Base-by-base conservation (phyloP, 2,888 invertebrate genomes). In the Corbicula japonica region DNA sequence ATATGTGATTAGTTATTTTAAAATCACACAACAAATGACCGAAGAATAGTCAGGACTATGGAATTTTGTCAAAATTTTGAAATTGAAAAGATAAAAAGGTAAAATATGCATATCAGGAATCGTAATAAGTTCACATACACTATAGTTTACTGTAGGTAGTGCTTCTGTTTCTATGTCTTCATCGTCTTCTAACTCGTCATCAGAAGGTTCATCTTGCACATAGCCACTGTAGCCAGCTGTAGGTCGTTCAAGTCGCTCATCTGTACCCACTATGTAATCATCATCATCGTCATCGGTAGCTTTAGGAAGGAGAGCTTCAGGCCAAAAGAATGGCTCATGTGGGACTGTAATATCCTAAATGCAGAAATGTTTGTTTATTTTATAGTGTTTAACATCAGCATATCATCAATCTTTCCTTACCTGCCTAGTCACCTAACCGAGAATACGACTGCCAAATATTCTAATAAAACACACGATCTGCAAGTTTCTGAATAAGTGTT, bases 301-400 rank as follows among this genome's bases (percentile, higher is more conserved):
- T 5, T 76, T 69, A 6, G 90, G 90, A 41, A 87, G 62, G 41
- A 84, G 75, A 26, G 84, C 76, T 68, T 92, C 92, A 78, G 94
- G 95, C 95, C 94, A 95, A 90, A 94, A 97, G 95, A 92, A 96
- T 76, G 88, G 94, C 93, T 94, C 95, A 89, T 91, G 91, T 3
- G 96, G 95, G 56, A 93, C 90, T 38, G 88, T 79, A 0, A 95
- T 86, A 1, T 94, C 93, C 87, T 94, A 77, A 77, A 78, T 90
- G 88, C 15, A 35, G 50, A 18, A 10, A 23, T 35, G 41, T 8
- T 54, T 28, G 18, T 34, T 26, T 18, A 50, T 12, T 50, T 41
- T 41, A 41, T 41, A 10, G 41, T 10, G 68, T 60, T 32, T 83
- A 18, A 60, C 8, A 10, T 58, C 2, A 32, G 15, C 15, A 41